A percentile compares a stretch with the other conserved stretches of the same genome.
Evolutionary conservation across 2,113 vertebrate genomes (phyloP).

Genomic region (Spheniscus mendiculus): DNA sequence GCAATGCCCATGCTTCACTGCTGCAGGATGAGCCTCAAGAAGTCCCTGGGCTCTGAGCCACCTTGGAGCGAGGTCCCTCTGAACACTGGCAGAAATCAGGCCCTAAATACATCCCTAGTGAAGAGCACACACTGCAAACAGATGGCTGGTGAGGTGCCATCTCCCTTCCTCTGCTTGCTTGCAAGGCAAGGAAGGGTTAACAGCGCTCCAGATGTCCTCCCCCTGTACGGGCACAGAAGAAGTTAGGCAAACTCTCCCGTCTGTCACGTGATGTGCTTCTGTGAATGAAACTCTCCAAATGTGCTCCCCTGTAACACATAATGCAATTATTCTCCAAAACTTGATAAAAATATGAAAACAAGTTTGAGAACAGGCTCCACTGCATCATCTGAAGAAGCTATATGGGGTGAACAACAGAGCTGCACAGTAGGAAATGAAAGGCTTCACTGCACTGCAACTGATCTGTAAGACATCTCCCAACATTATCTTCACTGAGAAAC

Average conservation of each 20-base stretch:
- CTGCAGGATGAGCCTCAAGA: neutral
- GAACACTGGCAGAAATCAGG: neutral
- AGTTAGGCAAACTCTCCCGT: neutral
- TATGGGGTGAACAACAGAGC: neutral
- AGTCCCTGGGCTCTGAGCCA: neutral
- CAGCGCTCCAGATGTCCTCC: neutral
- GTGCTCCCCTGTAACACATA: neutral
- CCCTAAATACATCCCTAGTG: neutral
- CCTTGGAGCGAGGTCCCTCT: neutral
- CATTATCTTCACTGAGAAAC: neutral
- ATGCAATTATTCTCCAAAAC: neutral
- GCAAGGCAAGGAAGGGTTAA: neutral
- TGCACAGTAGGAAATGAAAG: neutral
- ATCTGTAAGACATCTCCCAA: constrained; percentile 27
- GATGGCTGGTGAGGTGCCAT: neutral
- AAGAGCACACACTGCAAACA: fast-evolving
- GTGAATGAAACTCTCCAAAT: neutral
- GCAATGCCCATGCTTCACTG: neutral
- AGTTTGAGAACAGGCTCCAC: neutral
- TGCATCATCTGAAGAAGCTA: neutral
- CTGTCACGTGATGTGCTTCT: neutral
- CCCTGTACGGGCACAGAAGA: fast-evolving
- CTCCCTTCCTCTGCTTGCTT: neutral
- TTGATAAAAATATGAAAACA: neutral
- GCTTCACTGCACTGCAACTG: neutral